Evolutionary conservation across 2,888 invertebrate genomes (phyloP).

Genomic region (Nowickia ferox): DNA sequence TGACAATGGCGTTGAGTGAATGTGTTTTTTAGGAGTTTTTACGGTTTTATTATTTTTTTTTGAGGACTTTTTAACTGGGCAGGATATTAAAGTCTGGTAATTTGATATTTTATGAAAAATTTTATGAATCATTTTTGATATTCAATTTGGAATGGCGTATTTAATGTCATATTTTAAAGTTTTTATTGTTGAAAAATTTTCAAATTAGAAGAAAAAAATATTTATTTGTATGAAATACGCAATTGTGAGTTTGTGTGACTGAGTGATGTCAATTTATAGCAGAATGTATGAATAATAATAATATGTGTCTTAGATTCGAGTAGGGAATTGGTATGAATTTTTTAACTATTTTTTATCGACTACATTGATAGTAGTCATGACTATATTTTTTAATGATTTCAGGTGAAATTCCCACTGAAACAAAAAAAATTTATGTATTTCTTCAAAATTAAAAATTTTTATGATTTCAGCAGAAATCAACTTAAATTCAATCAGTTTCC

Average conservation of each 20-base stretch:
- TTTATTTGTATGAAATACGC: neutral
- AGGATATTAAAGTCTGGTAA: slow-evolving; percentile 64
- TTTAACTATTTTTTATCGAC: too few species aligned
- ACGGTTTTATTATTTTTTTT: neutral
- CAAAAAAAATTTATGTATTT: too few species aligned
- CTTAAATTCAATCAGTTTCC: too few species aligned
- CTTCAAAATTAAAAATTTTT: too few species aligned
- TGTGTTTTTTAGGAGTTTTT: slow-evolving; percentile 47
- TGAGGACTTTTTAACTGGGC: slow-evolving; percentile 31
- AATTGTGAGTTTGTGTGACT: neutral
- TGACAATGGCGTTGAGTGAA: slow-evolving; percentile 66
- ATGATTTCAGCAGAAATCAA: too few species aligned
- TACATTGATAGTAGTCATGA: too few species aligned
- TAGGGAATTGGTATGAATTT: too few species aligned
- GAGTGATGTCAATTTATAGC: too few species aligned
- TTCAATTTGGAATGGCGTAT: slow-evolving; percentile 31
- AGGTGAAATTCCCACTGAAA: too few species aligned
- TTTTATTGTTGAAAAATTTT: neutral
- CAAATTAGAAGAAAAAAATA: neutral
- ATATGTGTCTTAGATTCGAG: too few species aligned
- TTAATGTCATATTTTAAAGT: slow-evolving; percentile 35
- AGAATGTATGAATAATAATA: too few species aligned
- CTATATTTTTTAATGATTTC: too few species aligned
- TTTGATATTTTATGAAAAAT: slow-evolving; percentile 67
- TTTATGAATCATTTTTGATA: slow-evolving; percentile 54